phyloP scores from a whole-genome alignment of 2,113 vertebrate genomes.

The Aix galericulata region DNA sequence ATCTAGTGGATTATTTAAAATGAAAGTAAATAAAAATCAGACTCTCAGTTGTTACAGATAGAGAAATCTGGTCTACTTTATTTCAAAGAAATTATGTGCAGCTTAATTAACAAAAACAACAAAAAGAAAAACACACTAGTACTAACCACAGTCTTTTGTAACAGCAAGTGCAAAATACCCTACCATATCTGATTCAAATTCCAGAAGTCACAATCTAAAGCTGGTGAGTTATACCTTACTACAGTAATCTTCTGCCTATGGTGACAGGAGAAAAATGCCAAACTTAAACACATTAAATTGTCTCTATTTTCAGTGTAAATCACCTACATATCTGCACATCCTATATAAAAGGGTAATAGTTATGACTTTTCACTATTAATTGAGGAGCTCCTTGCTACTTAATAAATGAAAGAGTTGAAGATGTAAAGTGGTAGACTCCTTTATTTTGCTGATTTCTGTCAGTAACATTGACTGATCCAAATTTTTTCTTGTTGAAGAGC shows the following conservation, averaged over 20 bases:
- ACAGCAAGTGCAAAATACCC: neutral
- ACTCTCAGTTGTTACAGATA: rapidly evolving
- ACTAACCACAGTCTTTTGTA: neutral
- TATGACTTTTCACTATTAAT: neutral
- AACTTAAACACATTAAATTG: neutral
- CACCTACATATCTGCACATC: neutral
- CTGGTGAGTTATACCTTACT: neutral
- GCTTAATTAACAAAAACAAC: neutral
- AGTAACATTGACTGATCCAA: neutral
- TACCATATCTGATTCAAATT: neutral
- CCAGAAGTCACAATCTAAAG: neutral
- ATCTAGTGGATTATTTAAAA: neutral
- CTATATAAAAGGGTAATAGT: neutral
- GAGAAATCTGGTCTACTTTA: neutral
- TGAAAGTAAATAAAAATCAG: neutral
- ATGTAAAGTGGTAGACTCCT: neutral
- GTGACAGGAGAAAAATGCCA: neutral
- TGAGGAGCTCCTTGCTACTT: neutral
- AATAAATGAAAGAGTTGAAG: neutral
- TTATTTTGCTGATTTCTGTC: neutral
- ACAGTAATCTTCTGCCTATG: neutral
- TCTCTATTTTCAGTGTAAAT: neutral
- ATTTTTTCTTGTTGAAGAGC: neutral
- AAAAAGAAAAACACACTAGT: neutral
- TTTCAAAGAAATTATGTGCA: neutral